A percentile compares a stretch with the other conserved stretches of the same genome.
These are phyloP conservation scores for Molossus alvarezi DNA, from an alignment of 2,797 vertebrate species.

Conservation along the genomic window DNA sequence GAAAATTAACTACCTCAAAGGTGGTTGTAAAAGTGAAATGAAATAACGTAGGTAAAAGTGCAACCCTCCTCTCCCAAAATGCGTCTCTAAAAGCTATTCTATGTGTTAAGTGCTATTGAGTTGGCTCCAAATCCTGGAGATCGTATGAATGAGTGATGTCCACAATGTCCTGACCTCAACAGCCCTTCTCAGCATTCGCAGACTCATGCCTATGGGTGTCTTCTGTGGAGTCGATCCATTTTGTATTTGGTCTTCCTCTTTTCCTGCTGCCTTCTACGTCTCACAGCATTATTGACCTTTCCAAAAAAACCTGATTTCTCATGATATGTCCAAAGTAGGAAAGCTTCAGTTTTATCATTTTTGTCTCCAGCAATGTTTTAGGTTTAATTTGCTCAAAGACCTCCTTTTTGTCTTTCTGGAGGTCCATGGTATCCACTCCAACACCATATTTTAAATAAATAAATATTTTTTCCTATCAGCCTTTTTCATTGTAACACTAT, in stretches of 20 bases:
- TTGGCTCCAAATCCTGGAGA: not conserved
- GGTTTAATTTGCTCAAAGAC: not conserved
- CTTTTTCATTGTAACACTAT: not conserved
- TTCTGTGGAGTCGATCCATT: not conserved
- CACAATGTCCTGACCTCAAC: not conserved
- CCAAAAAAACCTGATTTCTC: not conserved
- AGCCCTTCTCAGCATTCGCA: not conserved
- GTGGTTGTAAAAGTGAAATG: slow-evolving; percentile 75
- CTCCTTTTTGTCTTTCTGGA: not conserved
- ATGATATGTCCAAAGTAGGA: not conserved
- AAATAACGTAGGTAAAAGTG: slow-evolving; percentile 75
- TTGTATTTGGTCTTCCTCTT: not conserved
- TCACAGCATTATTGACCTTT: not conserved
- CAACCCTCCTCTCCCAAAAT: slow-evolving; percentile 61
- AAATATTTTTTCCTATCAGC: not conserved
- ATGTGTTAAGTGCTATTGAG: not conserved
- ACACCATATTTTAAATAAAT: not conserved
- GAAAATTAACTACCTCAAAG: slow-evolving; percentile 78
- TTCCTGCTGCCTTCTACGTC: not conserved
- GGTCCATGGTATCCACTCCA: not conserved
- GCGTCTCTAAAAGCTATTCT: slow-evolving; percentile 67
- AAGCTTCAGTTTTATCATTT: not conserved
- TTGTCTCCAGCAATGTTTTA: not conserved
- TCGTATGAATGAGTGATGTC: not conserved
- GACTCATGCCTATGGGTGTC: not conserved